Evolutionary conservation across 2,113 vertebrate species (phyloP).

Genomic region (Cichladusa arquata): DNA sequence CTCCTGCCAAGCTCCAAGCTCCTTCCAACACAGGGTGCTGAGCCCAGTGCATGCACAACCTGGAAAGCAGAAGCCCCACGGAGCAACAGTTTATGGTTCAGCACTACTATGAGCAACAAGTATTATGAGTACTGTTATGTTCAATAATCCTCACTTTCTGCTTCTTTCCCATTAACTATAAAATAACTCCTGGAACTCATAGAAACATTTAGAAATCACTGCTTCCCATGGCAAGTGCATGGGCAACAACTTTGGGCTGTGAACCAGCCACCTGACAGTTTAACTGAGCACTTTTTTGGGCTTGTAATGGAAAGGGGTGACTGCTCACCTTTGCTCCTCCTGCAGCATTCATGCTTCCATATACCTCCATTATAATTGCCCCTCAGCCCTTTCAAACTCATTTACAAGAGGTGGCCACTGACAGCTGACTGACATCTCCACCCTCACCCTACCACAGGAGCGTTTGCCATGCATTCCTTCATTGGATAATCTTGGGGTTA

Average conservation of each 20-base stretch:
- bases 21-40: accelerated
- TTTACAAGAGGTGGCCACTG: not conserved
- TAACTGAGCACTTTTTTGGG: not conserved
- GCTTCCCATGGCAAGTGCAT: not conserved
- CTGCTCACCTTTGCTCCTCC: not conserved
- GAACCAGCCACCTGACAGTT: not conserved
- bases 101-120: not conserved
- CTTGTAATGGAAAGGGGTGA: not conserved
- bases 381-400: not conserved
- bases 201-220: not conserved
- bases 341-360: not conserved
- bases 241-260: not conserved
- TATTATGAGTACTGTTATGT: not conserved
- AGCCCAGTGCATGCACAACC: not conserved
- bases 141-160: not conserved
- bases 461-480: not conserved
- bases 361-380: not conserved
- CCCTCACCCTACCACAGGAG: not conserved
- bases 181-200: not conserved
- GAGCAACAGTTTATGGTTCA: not conserved
- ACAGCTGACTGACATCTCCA: not conserved
- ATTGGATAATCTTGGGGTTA: not conserved
- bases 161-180: not conserved
- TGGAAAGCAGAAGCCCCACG: not conserved
- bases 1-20: not conserved